These are phyloP conservation scores for Ramphastos sulfuratus DNA, from an alignment of 2,113 vertebrate genomes.

Conservation along the genomic window DNA sequence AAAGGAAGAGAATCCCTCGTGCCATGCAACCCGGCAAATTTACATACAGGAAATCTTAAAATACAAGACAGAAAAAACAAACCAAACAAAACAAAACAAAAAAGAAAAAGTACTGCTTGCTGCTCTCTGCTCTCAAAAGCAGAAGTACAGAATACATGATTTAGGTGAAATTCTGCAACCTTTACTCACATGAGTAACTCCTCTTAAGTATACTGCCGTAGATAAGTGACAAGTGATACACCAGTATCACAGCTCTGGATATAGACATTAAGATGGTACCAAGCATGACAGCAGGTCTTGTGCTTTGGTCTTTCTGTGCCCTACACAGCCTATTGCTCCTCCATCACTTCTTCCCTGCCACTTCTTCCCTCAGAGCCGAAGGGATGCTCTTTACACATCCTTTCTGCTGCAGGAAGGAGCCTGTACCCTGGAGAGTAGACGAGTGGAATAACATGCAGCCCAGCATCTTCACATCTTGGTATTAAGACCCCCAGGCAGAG, in stretches of 20 bases:
- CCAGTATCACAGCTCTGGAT: background rate
- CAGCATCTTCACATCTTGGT: background rate
- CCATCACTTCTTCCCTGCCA: background rate
- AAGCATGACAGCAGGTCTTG: background rate
- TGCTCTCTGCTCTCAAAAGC: background rate
- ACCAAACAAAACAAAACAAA: no score
- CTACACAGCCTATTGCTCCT: background rate
- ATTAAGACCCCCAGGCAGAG: background rate
- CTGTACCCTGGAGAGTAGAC: background rate
- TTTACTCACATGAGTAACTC: background rate
- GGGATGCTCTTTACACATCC: background rate
- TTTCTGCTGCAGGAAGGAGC: background rate
- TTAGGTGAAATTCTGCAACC: background rate
- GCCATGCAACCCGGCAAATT: background rate
- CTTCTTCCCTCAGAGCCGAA: background rate
- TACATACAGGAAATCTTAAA: background rate
- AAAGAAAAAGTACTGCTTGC: background rate
- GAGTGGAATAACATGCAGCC: background rate
- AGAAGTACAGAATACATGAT: background rate
- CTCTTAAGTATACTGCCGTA: background rate
- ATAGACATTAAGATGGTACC: background rate
- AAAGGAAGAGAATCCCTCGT: background rate
- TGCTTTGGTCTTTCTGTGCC: background rate
- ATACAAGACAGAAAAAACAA: background rate
- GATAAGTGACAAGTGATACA: background rate